A percentile compares a stretch with the other conserved stretches of the same genome.
These are phyloP conservation scores for Lindbergichthys nudifrons DNA, from an alignment of 2,797 vertebrate species.

Conservation along the genomic window DNA sequence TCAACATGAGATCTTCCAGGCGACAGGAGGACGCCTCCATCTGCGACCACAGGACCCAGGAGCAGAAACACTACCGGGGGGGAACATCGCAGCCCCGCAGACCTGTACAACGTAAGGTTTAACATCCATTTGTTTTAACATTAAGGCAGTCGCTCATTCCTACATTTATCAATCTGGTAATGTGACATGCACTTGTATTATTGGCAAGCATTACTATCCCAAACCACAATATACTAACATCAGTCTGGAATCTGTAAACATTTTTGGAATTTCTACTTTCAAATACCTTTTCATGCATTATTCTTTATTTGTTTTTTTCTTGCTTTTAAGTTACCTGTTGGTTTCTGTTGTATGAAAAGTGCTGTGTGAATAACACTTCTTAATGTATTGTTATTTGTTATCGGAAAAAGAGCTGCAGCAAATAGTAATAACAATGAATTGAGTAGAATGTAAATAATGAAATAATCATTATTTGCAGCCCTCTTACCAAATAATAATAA, in stretches of 20 bases:
- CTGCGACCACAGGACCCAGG: conserved; percentile 82
- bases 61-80: conserved; percentile 79
- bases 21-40: conserved; percentile 76
- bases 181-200: background rate
- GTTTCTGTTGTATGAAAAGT: background rate
- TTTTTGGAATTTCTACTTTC: too few relatives aligned
- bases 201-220: background rate
- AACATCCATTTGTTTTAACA: too few relatives aligned
- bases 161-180: background rate
- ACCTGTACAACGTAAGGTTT: conserved; percentile 66
- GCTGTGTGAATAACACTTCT: background rate
- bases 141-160: background rate
- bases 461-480: background rate
- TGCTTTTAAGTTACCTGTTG: background rate
- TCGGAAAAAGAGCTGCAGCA: background rate
- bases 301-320: background rate
- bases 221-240: background rate
- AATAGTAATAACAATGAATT: too few relatives aligned
- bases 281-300: background rate
- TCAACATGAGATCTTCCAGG: conserved; percentile 71
- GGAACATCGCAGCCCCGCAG: conserved; percentile 63
- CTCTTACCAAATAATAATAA: background rate
- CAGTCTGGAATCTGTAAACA: too few relatives aligned
- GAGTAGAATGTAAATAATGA: background rate
- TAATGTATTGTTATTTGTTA: background rate